These are phyloP conservation scores for Stigmatopora argus DNA, from an alignment of 2,113 vertebrate genomes.

Conservation along the genomic window DNA sequence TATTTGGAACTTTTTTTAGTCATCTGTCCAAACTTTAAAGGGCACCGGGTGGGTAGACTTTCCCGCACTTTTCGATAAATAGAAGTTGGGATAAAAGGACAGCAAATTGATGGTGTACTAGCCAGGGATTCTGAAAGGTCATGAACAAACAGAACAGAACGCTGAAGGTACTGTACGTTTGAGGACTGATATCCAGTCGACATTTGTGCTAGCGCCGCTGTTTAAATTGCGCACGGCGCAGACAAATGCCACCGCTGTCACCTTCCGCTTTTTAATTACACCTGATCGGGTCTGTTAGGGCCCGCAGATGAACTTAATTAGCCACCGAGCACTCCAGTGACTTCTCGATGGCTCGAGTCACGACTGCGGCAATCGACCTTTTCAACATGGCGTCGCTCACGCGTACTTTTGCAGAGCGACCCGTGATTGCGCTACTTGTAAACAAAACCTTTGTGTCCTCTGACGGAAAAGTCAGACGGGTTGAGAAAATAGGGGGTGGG, in stretches of 20 bases:
- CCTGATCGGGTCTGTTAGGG: slow-evolving; percentile 78
- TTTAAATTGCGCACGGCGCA: slow-evolving; percentile 87
- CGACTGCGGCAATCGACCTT: not conserved
- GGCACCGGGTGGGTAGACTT: not conserved
- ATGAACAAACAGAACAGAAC: slow-evolving; percentile 79
- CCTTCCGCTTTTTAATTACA: slow-evolving; percentile 88
- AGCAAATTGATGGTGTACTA: slow-evolving; percentile 67
- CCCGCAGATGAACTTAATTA: slow-evolving; percentile 85
- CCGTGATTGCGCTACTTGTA: not conserved
- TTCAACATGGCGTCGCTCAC: not conserved
- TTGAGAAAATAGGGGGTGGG: not conserved
- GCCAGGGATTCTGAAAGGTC: slow-evolving; percentile 85
- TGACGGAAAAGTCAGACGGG: not conserved
- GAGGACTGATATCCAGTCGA: slow-evolving; percentile 81
- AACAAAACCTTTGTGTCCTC: not conserved
- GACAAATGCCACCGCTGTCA: slow-evolving; percentile 96
- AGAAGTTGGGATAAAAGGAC: not conserved
- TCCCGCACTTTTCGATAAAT: not conserved
- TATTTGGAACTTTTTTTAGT: too few relatives aligned
- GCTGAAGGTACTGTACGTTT: slow-evolving; percentile 56
- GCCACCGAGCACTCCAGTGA: slow-evolving; percentile 64
- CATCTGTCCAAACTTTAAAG: not conserved
- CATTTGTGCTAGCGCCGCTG: slow-evolving; percentile 94
- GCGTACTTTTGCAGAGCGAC: too few relatives aligned
- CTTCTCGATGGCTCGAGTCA: slow-evolving; percentile 24